phyloP scores from a whole-genome alignment of 2,113 vertebrate genomes.

The Bambusicola thoracicus region DNA sequence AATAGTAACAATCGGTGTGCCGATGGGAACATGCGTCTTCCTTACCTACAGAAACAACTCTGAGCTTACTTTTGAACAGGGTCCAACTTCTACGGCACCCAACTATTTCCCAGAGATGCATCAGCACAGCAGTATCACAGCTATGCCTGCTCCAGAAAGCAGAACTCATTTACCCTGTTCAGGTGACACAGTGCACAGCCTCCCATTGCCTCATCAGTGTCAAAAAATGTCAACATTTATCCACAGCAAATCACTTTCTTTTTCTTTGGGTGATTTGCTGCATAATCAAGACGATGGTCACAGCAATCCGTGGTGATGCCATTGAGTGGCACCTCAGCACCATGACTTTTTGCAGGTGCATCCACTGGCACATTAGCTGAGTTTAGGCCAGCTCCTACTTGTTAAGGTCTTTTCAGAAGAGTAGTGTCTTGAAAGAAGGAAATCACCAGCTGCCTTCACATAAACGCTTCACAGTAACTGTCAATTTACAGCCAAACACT shows the following conservation, averaged over 20 bases:
- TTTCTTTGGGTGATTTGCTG: background rate
- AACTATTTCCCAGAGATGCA: background rate
- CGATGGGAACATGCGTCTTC: background rate
- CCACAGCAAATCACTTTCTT: background rate
- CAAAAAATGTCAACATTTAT: background rate
- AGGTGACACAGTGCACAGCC: background rate
- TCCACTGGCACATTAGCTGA: background rate
- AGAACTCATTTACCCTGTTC: background rate
- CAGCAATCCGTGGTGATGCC: background rate
- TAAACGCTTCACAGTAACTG: accelerated
- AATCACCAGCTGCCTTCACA: background rate
- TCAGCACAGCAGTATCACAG: background rate
- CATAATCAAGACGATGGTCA: background rate
- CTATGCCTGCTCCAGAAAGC: background rate
- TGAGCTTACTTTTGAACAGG: background rate
- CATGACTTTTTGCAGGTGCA: background rate
- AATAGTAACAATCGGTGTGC: background rate
- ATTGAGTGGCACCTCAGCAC: background rate
- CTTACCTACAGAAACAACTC: background rate
- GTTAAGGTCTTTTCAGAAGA: background rate
- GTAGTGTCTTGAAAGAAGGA: background rate
- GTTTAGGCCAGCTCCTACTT: background rate
- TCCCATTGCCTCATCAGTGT: background rate
- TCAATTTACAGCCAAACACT: background rate
- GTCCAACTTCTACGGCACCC: background rate